phyloP scores from a whole-genome alignment of 2,888 invertebrate species.

The Kuschelorhynchus macadamiae region DNA sequence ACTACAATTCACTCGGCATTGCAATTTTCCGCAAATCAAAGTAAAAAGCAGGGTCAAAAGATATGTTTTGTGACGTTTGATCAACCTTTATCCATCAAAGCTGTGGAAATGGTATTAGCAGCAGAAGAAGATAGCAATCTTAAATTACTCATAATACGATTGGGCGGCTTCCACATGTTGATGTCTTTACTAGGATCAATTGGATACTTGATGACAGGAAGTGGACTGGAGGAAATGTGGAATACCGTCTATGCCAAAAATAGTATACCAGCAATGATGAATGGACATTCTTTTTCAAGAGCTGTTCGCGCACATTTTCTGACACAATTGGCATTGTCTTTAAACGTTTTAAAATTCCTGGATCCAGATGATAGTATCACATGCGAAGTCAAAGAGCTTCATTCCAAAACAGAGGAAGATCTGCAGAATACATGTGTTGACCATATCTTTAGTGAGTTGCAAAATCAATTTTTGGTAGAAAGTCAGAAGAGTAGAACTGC shows the following conservation, averaged over 20 bases:
- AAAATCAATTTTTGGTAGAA: neutral
- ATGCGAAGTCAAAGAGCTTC: neutral
- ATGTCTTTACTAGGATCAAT: conserved; percentile 62
- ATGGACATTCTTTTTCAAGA: conserved; percentile 56
- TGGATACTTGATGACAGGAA: conserved; percentile 63
- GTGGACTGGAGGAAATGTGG: conserved; percentile 56
- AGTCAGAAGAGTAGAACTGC: conserved; percentile 1
- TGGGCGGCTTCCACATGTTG: no score
- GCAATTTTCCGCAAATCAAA: neutral
- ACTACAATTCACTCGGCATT: conserved; percentile 2
- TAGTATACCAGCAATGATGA: conserved; percentile 58
- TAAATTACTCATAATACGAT: conserved; percentile 21
- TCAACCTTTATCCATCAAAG: conserved; percentile 7
- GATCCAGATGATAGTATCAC: neutral
- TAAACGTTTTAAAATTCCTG: neutral
- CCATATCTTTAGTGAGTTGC: neutral
- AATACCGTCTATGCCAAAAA: conserved; percentile 55
- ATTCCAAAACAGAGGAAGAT: neutral
- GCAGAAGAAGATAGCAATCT: conserved; percentile 2
- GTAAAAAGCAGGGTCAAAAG: conserved; percentile 5
- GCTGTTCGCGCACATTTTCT: conserved; percentile 32
- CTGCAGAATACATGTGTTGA: neutral
- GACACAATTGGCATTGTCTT: neutral
- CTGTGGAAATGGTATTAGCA: conserved; percentile 9
- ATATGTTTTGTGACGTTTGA: conserved; percentile 8